Evolutionary conservation across 2,113 vertebrate genomes (phyloP), one percentile per base, ranked within the genome.

Genomic region (Misgurnus mizolepis): DNA sequence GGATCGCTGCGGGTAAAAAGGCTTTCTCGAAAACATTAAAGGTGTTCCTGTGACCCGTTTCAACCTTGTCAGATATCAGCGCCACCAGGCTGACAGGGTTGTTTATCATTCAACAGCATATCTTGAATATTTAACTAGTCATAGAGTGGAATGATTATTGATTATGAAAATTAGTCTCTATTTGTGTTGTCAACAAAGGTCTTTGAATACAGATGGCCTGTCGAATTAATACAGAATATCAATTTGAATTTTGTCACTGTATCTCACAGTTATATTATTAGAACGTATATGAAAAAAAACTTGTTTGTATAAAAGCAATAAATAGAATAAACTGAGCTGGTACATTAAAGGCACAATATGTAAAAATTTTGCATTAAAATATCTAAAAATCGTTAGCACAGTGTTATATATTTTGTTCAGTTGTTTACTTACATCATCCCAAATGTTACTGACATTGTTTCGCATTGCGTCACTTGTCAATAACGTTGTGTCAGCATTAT

Each of bases 1-100:
- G 62, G 56, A 50, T 27, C 12, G 18, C 53, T 18, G 73, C 18
- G 17, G 41, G 5, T 45, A 27, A 45, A 67, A 8, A 27, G 40
- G 8, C 40, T 15, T 55, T 62, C 17, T 27, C 69, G 11, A 61
- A 55, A 78, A 61, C 77, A 78, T 80, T 84, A 45, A 78, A 67
- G 43, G 22, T 49, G 58, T 75, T 66, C 5, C 14, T 0, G 1
- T 67, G 58, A 50, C 39, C 70, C 41, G 8, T 79, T 39, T 49
- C 18, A 61, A 62, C 83, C 80, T 82, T 67, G 80, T 76, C 61
- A 39, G 7, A 47, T 7, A 49, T 78, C 41, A 73, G 62, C 39
- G 27, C 49, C 18, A 34, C 45, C 66, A 55, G 41, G 3, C 53
- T 49, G 58, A 62, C 17, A 27, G 50, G 50, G 15, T 11, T 53